Base-by-base conservation (phyloP, 1,140 invertebrate species). In the Aphis gossypii region DNA sequence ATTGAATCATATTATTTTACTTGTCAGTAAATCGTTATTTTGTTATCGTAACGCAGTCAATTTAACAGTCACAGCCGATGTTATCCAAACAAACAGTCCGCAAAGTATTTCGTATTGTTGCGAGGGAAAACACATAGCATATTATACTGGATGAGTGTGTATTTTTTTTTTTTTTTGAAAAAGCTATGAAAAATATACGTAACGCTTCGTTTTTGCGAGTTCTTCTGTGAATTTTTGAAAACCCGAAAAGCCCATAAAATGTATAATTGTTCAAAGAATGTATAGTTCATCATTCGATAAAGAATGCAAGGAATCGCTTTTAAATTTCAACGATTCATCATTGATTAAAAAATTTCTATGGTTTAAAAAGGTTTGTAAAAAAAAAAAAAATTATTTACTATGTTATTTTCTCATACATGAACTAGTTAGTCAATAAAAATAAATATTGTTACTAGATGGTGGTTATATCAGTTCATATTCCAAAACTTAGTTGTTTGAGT, bases 1-100 rank as follows among this genome's bases (percentile, higher is more conserved):
- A 76, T 76, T 76, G 60, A 76, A 76, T 76, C 60, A 76, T 76
- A 76, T 76, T 76, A 76, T 76, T n/a, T 76, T n/a, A 76, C 60
- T 76, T 76, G 60, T 76, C 60, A 76, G 60, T 76, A 76, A 76
- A 76, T 76, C 60, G 60, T 76, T 76, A 76, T 76, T 76, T 76
- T n/a, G 60, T n/a, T 76, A 76, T 76, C 60, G 60, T 76, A 76
- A 76, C 60, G 60, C 60, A n/a, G 60, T n/a, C 60, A 30, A n/a
- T 18, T n/a, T 76, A n/a, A n/a, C 60, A 76, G 60, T 76, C 60
- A 30, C 60, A 76, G 60, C 14, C 60, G 30, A n/a, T 18, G 60
- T 76, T 76, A 76, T 76, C n/a, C 30, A 14, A 76, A 76, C 60
- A 76, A n/a, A 68, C 30, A 68, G 60, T 2, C 60, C 0, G n/a